phyloP scores from a whole-genome alignment of 2,888 invertebrate genomes.

The Scrobipalpa costella region DNA sequence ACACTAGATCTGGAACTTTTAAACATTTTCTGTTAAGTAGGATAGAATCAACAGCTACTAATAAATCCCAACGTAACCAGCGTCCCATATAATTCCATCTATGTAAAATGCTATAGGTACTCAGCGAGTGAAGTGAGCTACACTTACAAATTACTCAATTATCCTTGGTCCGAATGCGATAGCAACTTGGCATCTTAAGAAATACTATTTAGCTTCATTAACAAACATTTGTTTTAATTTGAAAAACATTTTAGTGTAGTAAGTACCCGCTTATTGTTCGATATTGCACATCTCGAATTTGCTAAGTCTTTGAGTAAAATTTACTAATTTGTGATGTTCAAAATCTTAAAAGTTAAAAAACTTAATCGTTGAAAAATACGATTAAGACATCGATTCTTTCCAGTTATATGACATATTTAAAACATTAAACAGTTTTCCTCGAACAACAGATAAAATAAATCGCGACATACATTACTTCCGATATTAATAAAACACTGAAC shows the following conservation, averaged over 20 bases:
- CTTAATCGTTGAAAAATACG: neutral
- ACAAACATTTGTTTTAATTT: constrained; percentile 43
- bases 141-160: constrained; percentile 63
- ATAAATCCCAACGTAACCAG: constrained; percentile 3
- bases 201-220: constrained; percentile 58
- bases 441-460: neutral
- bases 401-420: neutral
- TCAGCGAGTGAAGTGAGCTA: constrained; percentile 74
- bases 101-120: constrained; percentile 62
- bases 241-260: constrained; percentile 40
- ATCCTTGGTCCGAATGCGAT: constrained; percentile 77
- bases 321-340: constrained; percentile 8
- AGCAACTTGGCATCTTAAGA: constrained; percentile 75
- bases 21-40: too few relatives aligned
- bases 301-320: constrained; percentile 15
- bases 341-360: neutral
- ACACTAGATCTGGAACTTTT: too few relatives aligned
- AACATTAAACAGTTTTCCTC: too few relatives aligned
- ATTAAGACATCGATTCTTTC: neutral
- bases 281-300: constrained; percentile 57
- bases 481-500: neutral
- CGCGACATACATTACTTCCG: neutral
- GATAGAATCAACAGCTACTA: neutral
- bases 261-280: constrained; percentile 44
- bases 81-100: constrained; percentile 33